Base-by-base conservation (phyloP, 2,797 vertebrate genomes). In the Platalea minor region DNA sequence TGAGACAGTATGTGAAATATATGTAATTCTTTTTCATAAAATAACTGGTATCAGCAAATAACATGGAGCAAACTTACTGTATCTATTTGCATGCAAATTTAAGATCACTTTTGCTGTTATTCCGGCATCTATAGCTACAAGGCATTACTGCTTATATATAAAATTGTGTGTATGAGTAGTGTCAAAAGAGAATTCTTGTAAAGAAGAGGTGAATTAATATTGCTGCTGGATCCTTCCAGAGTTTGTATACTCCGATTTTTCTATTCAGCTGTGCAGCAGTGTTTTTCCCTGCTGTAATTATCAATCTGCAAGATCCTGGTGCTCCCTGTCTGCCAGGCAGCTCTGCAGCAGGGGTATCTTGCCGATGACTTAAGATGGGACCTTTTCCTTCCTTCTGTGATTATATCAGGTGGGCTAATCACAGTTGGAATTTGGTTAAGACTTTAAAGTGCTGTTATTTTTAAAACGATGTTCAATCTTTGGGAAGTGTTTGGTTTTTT, bases 61-160 rank as follows among this genome's bases (percentile, higher is more conserved):
- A 86, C 2, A 2, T 51, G 54, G 39, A 37, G 5, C 48, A 82
- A 90, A 86, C 16, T 74, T 60, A 56, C 20, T 39, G 25, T 76
- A 28, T 72, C 64, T 92, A n/a, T 80, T 91, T 89, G n/a, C n/a
- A n/a, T 84, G 48, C 45, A 84, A 65, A 84, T 81, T 73, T 48
- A 70, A 85, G 48, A 64, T 83, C 14, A 25, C 8, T 90, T 89
- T 53, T 84, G 46, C 54, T 84, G 56, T 76, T 83, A 53, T 21
- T 87, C 67, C 73, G 77, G 74, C 25, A 17, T 56, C 45, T 85
- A 4, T 45, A 74, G 33, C 59, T 87, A 21, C 28, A 54, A 79
- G 31, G 31, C 53, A 25, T 83, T 91, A 51, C 28, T 95, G 45
- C 60, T 91, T 87, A n/a, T 17, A 45, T 69, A 51, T 21, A 79